phyloP scores from a whole-genome alignment of 2,797 vertebrate species.

The Macroramphosus scolopax region DNA sequence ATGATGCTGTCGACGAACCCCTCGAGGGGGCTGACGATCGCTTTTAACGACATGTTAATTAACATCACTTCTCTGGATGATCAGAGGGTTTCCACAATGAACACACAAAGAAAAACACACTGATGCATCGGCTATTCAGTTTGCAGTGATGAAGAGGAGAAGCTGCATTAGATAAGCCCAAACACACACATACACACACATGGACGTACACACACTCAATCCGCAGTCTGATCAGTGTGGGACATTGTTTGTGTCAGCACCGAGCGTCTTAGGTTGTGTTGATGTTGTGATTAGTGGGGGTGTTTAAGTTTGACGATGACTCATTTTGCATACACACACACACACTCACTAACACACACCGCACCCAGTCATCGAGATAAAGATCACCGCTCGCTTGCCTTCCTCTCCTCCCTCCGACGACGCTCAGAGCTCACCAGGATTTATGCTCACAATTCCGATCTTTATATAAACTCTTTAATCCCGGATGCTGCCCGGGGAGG shows the following conservation, averaged over 20 bases:
- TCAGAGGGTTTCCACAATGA: no score
- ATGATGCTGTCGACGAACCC: no score
- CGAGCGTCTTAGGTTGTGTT: constrained; percentile 56
- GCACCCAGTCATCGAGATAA: constrained; percentile 61
- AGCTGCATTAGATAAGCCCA: no score
- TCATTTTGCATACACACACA: constrained; percentile 53
- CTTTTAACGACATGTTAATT: no score
- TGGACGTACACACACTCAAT: neutral
- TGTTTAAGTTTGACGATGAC: constrained; percentile 71
- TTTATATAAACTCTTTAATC: constrained; percentile 51
- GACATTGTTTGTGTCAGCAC: constrained; percentile 61
- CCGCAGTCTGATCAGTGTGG: constrained; percentile 50
- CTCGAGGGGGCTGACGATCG: no score
- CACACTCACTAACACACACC: constrained; percentile 18
- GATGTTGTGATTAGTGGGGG: constrained; percentile 69
- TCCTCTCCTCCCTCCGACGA: constrained; percentile 53
- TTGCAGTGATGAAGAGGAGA: no score
- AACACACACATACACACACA: constrained; percentile 18
- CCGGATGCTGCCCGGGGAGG: constrained; percentile 16
- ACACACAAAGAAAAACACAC: no score
- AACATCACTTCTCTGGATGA: no score
- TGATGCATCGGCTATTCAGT: neutral
- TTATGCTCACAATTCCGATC: constrained; percentile 47
- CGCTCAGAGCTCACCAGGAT: constrained; percentile 56
- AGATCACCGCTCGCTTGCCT: constrained; percentile 63